These are phyloP conservation scores for Orussus abietinus DNA, from an alignment of 1,140 invertebrate species.

Conservation along the genomic window DNA sequence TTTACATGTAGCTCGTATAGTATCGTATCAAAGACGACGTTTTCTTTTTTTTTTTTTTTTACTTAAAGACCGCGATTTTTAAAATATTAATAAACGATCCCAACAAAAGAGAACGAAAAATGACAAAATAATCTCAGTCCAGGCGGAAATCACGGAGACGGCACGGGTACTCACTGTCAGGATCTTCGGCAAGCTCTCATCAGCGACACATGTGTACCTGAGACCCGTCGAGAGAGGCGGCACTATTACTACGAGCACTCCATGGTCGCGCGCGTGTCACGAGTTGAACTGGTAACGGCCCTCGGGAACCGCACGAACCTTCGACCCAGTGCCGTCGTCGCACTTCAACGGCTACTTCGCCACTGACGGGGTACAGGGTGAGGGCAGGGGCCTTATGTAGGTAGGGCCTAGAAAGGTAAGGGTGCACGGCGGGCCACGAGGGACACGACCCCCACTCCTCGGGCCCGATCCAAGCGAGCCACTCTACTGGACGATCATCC, in stretches of 20 bases:
- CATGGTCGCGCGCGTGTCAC: neutral
- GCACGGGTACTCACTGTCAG: slow-evolving; percentile 3
- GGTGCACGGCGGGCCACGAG: slow-evolving; percentile 3
- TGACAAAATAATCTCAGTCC: neutral
- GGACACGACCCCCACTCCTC: neutral
- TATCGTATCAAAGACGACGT: too few species aligned
- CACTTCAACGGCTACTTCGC: slow-evolving; percentile 30
- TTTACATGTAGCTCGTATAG: too few species aligned
- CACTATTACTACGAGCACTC: slow-evolving; percentile 1
- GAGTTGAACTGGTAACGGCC: slow-evolving; percentile 9
- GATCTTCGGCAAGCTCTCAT: neutral
- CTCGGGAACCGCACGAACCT: slow-evolving; percentile 17
- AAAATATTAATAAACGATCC: neutral
- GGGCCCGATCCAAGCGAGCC: slow-evolving; percentile 17
- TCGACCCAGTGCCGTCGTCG: slow-evolving; percentile 15
- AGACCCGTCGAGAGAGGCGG: neutral
- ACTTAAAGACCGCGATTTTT: neutral
- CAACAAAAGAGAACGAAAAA: neutral
- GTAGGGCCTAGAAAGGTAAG: slow-evolving; percentile 23
- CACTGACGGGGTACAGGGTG: slow-evolving; percentile 41
- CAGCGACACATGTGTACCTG: neutral
- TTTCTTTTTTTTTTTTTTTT: too few species aligned
- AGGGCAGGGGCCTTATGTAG: slow-evolving; percentile 47
- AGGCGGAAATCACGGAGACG: neutral
- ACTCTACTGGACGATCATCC: neutral